Evolutionary conservation across 1,140 invertebrate species (phyloP), one percentile per base, ranked within the genome.

Genomic region (Ostrea edulis): DNA sequence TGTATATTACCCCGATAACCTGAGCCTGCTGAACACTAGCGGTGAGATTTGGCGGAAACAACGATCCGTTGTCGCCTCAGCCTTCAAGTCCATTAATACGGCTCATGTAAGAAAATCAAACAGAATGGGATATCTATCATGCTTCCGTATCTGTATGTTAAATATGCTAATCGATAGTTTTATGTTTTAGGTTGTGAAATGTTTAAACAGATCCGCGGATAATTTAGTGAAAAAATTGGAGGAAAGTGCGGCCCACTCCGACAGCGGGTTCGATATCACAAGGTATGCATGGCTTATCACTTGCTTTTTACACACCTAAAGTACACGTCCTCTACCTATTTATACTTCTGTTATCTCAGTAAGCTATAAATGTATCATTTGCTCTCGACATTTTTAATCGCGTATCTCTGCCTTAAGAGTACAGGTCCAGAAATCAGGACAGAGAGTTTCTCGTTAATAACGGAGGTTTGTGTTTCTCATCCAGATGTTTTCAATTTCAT

Each of bases 31-130:
- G 0, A 89, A 87, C 68, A 88, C 84, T 53, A 65, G 8, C 51
- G 90, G 90, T 62, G 52, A 82, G 0, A 35, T 53, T n/a, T 91
- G 90, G 90, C 88, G 88, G 52, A 62, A 62, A 54, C 86, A 89
- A 35, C n/a, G 90, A 8, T 55, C 84, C 2, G 85, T 89, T 8
- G 87, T 89, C 7, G 86, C 90, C 0, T 51, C 88, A n/a, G 88
- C 87, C 0, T 91, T 91, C 35, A 91, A 89, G 25, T 51, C 65
- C 9, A 81, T 84, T 7, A 86, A 71, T 12, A 85, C 88, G 35
- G 55, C 81, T 53, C 68, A 88, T 44, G 88, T 87, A 86, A 86
- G 87, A 77, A 29, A 44, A 44, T 5, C 35, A 44, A 44, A 44
- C 35, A 44, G 35, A 44, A 44, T 44, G 35, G 5, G 5, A 44